Conservation (phyloP, 2,113 vertebrate species). For the Poeciliopsis occidentalis region DNA sequence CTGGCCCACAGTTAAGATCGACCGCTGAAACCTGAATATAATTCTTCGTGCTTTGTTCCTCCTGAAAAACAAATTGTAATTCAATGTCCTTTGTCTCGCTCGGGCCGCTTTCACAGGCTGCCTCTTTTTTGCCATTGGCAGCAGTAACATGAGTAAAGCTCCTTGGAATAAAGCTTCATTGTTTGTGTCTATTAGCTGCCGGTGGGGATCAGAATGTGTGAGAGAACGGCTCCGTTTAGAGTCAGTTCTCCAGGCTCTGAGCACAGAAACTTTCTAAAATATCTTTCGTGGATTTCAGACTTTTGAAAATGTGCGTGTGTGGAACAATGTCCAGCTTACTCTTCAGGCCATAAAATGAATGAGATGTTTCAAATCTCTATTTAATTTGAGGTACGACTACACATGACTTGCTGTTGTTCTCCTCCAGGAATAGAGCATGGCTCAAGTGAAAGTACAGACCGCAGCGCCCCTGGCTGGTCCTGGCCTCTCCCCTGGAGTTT, state of each 20-base stretch:
- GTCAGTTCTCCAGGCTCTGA: constrained; percentile 32
- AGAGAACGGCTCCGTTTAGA: constrained; percentile 50
- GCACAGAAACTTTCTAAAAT: constrained; percentile 34
- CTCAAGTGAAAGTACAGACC: constrained; percentile 94
- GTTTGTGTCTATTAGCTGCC: constrained; percentile 64
- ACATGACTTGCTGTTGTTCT: neutral
- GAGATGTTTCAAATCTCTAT: neutral
- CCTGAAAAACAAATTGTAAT: constrained; percentile 25
- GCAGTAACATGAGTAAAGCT: constrained; percentile 71
- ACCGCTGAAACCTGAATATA: neutral
- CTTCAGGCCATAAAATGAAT: neutral
- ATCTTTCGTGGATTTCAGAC: neutral
- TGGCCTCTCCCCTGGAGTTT: constrained; percentile 83
- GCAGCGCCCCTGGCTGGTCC: constrained; percentile 86
- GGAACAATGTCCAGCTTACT: neutral
- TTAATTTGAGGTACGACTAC: neutral
- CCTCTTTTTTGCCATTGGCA: constrained; percentile 57
- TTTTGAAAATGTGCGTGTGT: neutral
- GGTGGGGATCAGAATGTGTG: constrained; percentile 71
- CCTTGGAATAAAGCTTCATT: constrained; percentile 73
- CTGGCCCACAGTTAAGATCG: neutral
- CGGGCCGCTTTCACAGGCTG: constrained; percentile 37
- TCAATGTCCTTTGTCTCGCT: constrained; percentile 36
- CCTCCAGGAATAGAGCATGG: constrained; percentile 87
- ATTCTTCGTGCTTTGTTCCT: neutral